These are phyloP conservation scores for Mus caroli DNA, from an alignment of 2,797 vertebrate species.

Conservation along the genomic window DNA sequence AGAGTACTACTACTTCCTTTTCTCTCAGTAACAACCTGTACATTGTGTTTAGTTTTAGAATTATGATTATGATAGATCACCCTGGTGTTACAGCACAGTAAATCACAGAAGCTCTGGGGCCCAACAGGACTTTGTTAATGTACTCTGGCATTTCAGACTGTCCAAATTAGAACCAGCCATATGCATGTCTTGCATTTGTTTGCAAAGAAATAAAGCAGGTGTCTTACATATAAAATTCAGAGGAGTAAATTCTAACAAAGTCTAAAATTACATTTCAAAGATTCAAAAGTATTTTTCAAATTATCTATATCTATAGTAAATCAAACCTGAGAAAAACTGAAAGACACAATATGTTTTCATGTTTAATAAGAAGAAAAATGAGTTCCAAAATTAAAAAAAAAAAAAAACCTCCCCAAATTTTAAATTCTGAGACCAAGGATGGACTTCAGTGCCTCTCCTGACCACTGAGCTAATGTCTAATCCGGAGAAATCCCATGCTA, in stretches of 20 bases:
- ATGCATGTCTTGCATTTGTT: constrained; percentile 64
- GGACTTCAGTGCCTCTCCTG: neutral
- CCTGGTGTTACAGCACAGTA: constrained; percentile 77
- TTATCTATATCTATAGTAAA: constrained; percentile 22
- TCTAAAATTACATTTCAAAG: constrained; percentile 52
- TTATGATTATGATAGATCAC: constrained; percentile 70
- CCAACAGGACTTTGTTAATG: constrained; percentile 68
- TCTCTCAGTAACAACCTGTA: constrained; percentile 68
- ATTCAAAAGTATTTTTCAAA: constrained; percentile 68
- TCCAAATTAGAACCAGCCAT: constrained; percentile 71
- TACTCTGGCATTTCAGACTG: constrained; percentile 59
- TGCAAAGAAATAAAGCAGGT: constrained; percentile 78
- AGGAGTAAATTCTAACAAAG: constrained; percentile 60
- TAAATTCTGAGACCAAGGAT: neutral
- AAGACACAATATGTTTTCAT: constrained; percentile 51
- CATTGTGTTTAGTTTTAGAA: constrained; percentile 82
- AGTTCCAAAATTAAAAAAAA: constrained; percentile 61
- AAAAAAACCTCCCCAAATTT: neutral
- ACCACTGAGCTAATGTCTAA: neutral
- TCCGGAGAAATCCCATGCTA: neutral
- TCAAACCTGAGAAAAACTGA: constrained; percentile 59
- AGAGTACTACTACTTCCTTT: constrained; percentile 46
- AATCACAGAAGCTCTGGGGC: constrained; percentile 74
- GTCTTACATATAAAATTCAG: constrained; percentile 46
- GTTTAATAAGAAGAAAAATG: constrained; percentile 46